Percentiles rank a stretch among this genome's conserved stretches.
Evolutionary conservation across 2,797 vertebrate genomes (phyloP).

Genomic region (Synaphobranchus kaupii): DNA sequence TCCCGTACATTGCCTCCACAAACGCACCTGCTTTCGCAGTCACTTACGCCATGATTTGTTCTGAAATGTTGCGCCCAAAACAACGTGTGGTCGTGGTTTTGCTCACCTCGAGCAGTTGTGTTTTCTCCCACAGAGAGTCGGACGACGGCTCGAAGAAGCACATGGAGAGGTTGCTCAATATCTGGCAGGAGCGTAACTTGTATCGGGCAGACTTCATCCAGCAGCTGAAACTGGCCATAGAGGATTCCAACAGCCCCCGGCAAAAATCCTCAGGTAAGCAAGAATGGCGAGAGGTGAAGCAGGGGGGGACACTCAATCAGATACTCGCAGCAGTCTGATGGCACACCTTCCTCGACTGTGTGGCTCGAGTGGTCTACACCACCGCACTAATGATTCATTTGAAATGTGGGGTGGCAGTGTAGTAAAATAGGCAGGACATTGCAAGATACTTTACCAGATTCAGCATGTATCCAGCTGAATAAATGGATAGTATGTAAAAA

Average conservation of each 20-base stretch:
- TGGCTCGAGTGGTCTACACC: too few species aligned
- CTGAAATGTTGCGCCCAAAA: neutral
- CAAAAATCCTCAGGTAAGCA: conserved; percentile 77
- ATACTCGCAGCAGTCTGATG: too few species aligned
- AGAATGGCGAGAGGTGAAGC: neutral
- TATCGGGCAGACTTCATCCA: conserved; percentile 95
- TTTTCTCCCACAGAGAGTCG: conserved; percentile 77
- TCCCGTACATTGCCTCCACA: neutral
- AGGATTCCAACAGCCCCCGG: conserved; percentile 91
- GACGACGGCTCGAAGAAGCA: conserved; percentile 92
- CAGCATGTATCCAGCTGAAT: too few species aligned
- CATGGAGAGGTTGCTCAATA: conserved; percentile 93
- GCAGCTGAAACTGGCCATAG: conserved; percentile 92
- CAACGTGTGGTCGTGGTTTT: neutral
- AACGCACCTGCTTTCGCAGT: neutral
- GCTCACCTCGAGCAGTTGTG: neutral
- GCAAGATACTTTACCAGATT: too few species aligned
- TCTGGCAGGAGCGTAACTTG: conserved; percentile 95
- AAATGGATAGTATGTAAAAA: too few species aligned
- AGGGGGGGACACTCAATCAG: too few species aligned
- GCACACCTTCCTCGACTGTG: too few species aligned
- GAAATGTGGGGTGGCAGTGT: too few species aligned
- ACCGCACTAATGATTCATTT: too few species aligned
- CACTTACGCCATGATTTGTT: neutral
- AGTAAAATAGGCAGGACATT: too few species aligned